Conservation (phyloP, 1,140 invertebrate genomes). For the Drosophila sulfurigaster region DNA sequence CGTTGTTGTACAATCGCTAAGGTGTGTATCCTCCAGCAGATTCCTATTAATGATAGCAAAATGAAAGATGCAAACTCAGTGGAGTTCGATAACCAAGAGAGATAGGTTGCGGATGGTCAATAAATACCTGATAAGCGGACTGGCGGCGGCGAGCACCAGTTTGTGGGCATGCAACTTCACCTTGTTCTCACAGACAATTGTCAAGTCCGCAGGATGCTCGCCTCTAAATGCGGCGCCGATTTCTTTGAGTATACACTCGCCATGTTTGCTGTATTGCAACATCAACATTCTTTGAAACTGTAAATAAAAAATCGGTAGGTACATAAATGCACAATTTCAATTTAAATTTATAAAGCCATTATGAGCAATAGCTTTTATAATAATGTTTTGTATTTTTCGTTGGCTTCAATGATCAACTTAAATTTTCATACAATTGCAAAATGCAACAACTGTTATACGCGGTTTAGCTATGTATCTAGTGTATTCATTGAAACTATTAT, state of each 20-base stretch:
- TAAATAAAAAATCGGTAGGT: conserved; percentile 41
- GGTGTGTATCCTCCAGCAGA: conserved; percentile 90
- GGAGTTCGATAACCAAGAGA: no score
- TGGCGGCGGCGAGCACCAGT: conserved; percentile 92
- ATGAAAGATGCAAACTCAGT: not conserved
- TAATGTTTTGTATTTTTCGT: no score
- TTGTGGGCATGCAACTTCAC: conserved; percentile 91
- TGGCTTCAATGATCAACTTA: no score
- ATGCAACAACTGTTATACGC: not conserved
- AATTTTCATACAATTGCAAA: not conserved
- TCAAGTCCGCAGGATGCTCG: conserved; percentile 92
- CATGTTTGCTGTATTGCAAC: conserved; percentile 95
- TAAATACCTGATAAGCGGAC: conserved; percentile 90
- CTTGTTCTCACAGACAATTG: conserved; percentile 91
- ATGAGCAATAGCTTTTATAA: no score
- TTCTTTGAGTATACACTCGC: conserved; percentile 94
- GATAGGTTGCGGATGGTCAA: not conserved
- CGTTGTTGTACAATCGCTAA: conserved; percentile 89
- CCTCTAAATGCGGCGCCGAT: conserved; percentile 93
- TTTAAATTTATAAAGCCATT: no score
- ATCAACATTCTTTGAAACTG: conserved; percentile 90
- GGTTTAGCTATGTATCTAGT: no score
- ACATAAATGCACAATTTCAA: not conserved
- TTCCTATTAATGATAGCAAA: conserved; percentile 80
- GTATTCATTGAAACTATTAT: not conserved